These are phyloP conservation scores for Mustelus asterias DNA, from an alignment of 2,113 vertebrate genomes.

Conservation along the genomic window DNA sequence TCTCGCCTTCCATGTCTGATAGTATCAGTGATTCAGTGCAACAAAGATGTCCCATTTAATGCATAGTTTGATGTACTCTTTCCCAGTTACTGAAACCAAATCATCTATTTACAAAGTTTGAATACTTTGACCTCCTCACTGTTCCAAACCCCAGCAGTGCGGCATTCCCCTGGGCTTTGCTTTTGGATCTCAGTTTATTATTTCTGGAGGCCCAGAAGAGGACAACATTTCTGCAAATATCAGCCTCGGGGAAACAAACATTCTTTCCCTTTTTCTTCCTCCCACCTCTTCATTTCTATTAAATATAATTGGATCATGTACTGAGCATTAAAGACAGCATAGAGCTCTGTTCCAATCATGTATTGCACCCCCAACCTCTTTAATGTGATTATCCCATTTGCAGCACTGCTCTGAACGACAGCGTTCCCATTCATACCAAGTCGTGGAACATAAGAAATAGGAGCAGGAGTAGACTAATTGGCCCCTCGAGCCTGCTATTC, in stretches of 20 bases:
- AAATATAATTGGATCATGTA: neutral
- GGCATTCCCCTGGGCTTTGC: neutral
- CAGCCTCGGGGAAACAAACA: neutral
- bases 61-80: neutral
- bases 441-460: neutral
- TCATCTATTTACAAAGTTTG: neutral
- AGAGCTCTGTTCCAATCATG: neutral
- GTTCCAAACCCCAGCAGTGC: neutral
- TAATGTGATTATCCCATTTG: neutral
- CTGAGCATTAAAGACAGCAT: neutral
- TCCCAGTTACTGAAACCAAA: neutral
- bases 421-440: neutral
- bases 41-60: constrained; percentile 26
- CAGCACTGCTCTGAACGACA: neutral
- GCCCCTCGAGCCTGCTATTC: neutral
- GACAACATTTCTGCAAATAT: neutral
- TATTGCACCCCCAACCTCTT: neutral
- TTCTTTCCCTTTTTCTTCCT: neutral
- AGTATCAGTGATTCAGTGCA: neutral
- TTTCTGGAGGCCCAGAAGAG: constrained; percentile 5
- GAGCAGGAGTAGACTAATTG: neutral
- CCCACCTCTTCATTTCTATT: neutral
- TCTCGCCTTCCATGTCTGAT: neutral
- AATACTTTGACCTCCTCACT: constrained; percentile 10
- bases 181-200: neutral